Evolutionary conservation across 2,797 vertebrate genomes (phyloP), one percentile per base, ranked within the genome.

Genomic region (Bradypodion pumilum): DNA sequence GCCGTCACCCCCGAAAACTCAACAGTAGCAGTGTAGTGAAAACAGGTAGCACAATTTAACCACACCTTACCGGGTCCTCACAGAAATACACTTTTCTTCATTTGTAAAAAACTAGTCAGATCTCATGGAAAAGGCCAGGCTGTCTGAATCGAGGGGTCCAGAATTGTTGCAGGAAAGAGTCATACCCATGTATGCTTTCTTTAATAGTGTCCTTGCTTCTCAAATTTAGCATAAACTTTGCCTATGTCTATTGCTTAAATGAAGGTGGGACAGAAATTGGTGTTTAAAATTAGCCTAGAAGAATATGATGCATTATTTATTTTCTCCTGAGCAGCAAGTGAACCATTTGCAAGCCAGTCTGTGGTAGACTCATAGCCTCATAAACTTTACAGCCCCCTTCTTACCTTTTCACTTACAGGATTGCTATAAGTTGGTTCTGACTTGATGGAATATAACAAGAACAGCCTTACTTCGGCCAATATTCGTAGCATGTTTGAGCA

Each of bases 401-500:
- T 65, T 77, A 70, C 52, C n/a, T n/a, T n/a, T n/a, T n/a, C n/a
- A n/a, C n/a, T n/a, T n/a, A n/a, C n/a, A n/a, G n/a, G n/a, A n/a
- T n/a, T n/a, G n/a, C n/a, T n/a, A n/a, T n/a, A n/a, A n/a, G n/a
- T n/a, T n/a, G n/a, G n/a, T n/a, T n/a, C n/a, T n/a, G n/a, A n/a
- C n/a, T n/a, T n/a, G n/a, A n/a, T n/a, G n/a, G n/a, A n/a, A n/a
- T n/a, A n/a, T n/a, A n/a, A n/a, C n/a, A n/a, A n/a, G n/a, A n/a
- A n/a, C n/a, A n/a, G n/a, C n/a, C 74, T 65, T 77, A 70, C 52
- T 78, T n/a, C 42, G 78, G 68, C 60, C 75, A 65, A 37, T 23
- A 52, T 76, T 86, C 84, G 59, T 40, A 25, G n/a, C 23, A 7
- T 70, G 15, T 40, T 69, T 70, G 35, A 49, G 10, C 46, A 73